A percentile compares a stretch with the other conserved stretches of the same genome.
phyloP scores from a whole-genome alignment of 2,797 vertebrate genomes.

The Leontocebus nigricollis region DNA sequence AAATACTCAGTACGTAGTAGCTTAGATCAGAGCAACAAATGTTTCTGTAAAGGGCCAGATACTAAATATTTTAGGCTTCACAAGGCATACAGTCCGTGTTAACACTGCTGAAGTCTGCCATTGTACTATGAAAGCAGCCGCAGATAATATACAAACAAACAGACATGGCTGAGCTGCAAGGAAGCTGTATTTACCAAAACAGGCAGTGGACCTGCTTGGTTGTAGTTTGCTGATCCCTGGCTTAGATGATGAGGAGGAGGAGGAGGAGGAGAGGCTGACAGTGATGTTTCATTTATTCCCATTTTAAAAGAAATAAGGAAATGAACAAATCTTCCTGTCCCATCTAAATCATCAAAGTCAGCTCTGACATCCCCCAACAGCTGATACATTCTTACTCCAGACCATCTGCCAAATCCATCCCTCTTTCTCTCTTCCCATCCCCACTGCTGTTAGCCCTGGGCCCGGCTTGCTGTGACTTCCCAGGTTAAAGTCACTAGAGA shows the following conservation, averaged over 20 bases:
- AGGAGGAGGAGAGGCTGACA: neutral
- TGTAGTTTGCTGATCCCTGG: neutral
- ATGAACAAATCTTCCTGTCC: neutral
- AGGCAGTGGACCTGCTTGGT: neutral
- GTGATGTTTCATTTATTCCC: neutral
- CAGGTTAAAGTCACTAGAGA: neutral
- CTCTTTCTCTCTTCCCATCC: neutral
- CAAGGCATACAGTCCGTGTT: neutral
- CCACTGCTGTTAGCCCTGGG: neutral
- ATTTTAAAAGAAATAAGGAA: neutral
- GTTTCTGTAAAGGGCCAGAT: neutral
- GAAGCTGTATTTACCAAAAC: neutral
- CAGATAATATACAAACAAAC: accelerated
- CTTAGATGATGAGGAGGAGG: accelerated
- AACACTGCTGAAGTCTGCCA: neutral
- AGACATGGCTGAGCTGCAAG: neutral
- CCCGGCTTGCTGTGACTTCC: neutral
- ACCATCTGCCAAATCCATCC: neutral
- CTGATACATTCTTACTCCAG: neutral
- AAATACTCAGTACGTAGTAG: accelerated
- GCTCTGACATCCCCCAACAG: too few relatives aligned
- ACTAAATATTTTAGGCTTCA: neutral
- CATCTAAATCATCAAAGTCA: neutral
- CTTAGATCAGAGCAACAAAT: neutral
- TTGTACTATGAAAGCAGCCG: neutral